Percentiles rank a stretch among this genome's conserved stretches.
phyloP scores from a whole-genome alignment of 2,113 vertebrate species.

The Cottus gobio region DNA sequence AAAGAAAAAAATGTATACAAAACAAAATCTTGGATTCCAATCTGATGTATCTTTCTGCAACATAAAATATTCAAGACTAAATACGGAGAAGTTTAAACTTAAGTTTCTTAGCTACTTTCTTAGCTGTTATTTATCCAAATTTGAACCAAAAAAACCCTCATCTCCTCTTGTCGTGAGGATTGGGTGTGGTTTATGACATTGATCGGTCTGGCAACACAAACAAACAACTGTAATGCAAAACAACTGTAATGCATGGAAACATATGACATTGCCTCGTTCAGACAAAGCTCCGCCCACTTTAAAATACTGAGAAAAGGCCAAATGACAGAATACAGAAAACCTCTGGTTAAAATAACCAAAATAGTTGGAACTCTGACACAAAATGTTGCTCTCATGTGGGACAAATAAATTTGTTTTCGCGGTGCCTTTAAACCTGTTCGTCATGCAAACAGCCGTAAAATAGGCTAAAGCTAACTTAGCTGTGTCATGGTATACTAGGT shows the following conservation, averaged over 20 bases:
- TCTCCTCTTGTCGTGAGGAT: not conserved
- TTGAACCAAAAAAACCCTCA: not conserved
- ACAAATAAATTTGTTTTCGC: not conserved
- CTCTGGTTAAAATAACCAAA: not conserved
- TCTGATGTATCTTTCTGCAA: too few species aligned
- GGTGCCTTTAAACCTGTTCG: not conserved
- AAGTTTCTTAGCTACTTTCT: too few species aligned
- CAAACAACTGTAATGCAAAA: not conserved
- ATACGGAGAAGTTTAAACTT: too few species aligned
- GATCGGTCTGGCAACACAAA: not conserved
- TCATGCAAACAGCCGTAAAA: not conserved
- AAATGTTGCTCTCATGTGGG: not conserved
- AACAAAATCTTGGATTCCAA: not conserved
- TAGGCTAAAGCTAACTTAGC: not conserved
- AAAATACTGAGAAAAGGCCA: not conserved
- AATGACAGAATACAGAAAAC: not conserved
- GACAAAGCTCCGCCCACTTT: not conserved
- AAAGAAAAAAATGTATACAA: not conserved
- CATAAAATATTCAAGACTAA: too few species aligned
- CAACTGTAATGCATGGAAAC: not conserved
- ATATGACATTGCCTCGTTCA: not conserved
- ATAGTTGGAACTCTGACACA: not conserved
- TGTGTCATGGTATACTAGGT: not conserved
- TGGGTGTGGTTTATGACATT: not conserved
- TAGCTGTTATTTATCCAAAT: too few species aligned